A percentile compares a stretch with the other conserved stretches of the same genome.
phyloP scores from a whole-genome alignment of 2,888 invertebrate genomes.

The Exephanes ischioxanthus region DNA sequence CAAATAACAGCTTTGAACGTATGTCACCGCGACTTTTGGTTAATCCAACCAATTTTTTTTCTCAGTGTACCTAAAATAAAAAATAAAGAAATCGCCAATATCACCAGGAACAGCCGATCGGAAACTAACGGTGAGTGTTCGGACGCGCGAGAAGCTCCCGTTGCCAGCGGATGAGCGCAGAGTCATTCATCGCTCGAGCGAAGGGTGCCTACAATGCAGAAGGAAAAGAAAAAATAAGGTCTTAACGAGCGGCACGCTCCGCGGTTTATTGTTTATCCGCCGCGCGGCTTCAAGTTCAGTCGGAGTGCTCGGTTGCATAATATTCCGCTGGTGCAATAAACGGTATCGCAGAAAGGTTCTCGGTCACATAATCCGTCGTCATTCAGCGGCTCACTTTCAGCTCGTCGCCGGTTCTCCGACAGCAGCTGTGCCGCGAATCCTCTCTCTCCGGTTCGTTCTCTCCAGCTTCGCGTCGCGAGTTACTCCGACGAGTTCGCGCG shows the following conservation, averaged over 20 bases:
- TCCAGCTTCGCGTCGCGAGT: conserved; percentile 15
- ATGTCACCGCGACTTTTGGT: too few species aligned
- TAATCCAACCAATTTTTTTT: too few species aligned
- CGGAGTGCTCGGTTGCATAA: conserved; percentile 11
- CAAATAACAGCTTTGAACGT: too few species aligned
- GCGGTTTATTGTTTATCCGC: not conserved
- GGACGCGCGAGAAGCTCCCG: not conserved
- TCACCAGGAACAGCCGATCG: too few species aligned
- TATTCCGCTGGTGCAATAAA: conserved; percentile 9
- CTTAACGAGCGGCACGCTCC: conserved; percentile 14
- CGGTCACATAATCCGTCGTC: conserved; percentile 27
- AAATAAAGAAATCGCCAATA: not conserved
- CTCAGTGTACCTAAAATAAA: too few species aligned
- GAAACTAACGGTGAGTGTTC: not conserved
- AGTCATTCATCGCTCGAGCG: not conserved
- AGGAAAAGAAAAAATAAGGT: not conserved
- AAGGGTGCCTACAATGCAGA: not conserved
- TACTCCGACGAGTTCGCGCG: not conserved
- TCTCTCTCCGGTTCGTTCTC: conserved; percentile 35
- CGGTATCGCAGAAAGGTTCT: conserved; percentile 4
- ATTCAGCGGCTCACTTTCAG: conserved; percentile 41
- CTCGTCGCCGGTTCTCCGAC: conserved; percentile 16
- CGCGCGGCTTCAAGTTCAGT: conserved; percentile 13
- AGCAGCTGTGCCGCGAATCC: conserved; percentile 44
- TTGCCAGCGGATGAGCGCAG: not conserved